Percentiles rank a stretch among this genome's conserved stretches.
phyloP scores from a whole-genome alignment of 1,140 invertebrate species.

The Bombus consobrinus region DNA sequence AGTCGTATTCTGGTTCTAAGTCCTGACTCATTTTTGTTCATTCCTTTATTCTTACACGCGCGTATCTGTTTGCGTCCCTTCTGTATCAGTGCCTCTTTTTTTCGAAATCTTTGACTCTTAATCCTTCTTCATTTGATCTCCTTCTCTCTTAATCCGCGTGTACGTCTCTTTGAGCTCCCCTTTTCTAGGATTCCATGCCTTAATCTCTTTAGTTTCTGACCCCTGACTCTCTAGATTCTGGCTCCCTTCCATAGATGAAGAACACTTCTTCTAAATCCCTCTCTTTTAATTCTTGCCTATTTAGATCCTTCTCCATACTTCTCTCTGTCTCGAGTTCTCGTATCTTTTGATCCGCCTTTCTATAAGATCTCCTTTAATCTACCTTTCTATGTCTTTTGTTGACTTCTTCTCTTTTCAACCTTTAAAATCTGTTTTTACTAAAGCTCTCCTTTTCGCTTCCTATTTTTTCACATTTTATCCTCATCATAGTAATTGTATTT shows the following conservation, averaged over 20 bases:
- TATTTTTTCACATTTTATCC: background rate
- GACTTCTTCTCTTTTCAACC: background rate
- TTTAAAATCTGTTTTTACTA: background rate
- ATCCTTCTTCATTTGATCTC: slow-evolving; percentile 39
- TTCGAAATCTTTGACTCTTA: slow-evolving; percentile 23
- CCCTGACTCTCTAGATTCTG: background rate
- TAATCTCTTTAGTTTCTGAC: slow-evolving; percentile 37
- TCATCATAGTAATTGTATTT: background rate
- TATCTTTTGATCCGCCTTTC: slow-evolving; percentile 12
- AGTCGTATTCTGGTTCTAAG: slow-evolving; percentile 1
- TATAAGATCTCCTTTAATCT: background rate
- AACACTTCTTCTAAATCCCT: slow-evolving; percentile 23
- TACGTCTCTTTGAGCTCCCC: slow-evolving; percentile 23
- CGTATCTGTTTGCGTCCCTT: background rate
- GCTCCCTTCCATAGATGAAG: slow-evolving; percentile 2
- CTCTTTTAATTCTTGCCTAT: slow-evolving; percentile 40
- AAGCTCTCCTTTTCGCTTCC: background rate
- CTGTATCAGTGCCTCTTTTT: background rate
- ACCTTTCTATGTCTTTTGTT: background rate
- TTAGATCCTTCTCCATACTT: background rate
- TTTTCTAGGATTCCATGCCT: slow-evolving; percentile 28
- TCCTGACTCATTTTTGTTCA: background rate
- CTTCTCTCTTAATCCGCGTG: slow-evolving; percentile 27
- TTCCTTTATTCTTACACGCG: background rate
- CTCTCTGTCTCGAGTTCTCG: background rate